phyloP scores from a whole-genome alignment of 2,888 invertebrate species.

The Luperina testacea region DNA sequence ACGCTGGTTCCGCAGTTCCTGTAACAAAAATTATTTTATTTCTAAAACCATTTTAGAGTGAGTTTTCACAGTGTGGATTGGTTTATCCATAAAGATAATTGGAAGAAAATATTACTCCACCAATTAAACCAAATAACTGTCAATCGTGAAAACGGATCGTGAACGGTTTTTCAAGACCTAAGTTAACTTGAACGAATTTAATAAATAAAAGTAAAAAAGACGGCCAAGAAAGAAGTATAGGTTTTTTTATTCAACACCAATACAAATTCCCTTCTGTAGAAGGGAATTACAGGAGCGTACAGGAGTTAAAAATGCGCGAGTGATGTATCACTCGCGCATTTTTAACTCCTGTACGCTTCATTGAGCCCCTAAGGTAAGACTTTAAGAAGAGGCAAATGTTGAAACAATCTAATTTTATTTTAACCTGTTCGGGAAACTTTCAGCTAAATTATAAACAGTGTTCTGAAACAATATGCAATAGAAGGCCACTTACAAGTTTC shows the following conservation, averaged over 20 bases:
- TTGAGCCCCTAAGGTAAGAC: neutral
- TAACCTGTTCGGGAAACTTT: too few species aligned
- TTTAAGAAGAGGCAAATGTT: neutral
- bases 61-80: neutral
- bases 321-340: neutral
- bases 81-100: neutral
- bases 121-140: neutral
- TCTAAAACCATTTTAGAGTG: neutral
- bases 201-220: too few species aligned
- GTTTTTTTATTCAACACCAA: neutral
- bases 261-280: neutral
- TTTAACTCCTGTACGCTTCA: neutral
- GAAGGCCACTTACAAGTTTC: too few species aligned
- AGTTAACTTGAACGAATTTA: neutral
- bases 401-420: too few species aligned
- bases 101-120: too few species aligned
- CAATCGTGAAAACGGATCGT: neutral
- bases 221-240: neutral
- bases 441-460: too few species aligned
- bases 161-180: neutral
- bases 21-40: constrained; percentile 66
- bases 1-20: constrained; percentile 85
- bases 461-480: too few species aligned
- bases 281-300: too few species aligned
- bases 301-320: too few species aligned